phyloP scores from a whole-genome alignment of 2,797 vertebrate species.

The Urosaurus nigricauda region DNA sequence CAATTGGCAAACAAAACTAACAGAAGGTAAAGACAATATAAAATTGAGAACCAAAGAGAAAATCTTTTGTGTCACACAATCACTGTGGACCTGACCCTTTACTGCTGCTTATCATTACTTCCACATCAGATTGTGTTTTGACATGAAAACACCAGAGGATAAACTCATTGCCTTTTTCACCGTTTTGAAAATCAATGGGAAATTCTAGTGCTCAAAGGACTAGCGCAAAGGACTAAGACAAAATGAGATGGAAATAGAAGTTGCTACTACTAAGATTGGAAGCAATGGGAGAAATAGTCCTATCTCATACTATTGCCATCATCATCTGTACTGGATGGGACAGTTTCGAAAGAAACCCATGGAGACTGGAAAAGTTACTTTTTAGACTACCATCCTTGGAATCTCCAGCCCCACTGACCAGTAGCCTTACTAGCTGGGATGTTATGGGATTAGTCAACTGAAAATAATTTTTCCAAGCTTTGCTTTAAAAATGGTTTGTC shows the following conservation, averaged over 20 bases:
- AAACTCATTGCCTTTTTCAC: background rate
- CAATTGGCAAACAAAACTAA: background rate
- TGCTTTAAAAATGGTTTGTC: too few relatives aligned
- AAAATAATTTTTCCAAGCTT: too few relatives aligned
- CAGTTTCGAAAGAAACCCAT: too few relatives aligned
- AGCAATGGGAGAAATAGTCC: background rate
- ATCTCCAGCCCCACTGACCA: too few relatives aligned
- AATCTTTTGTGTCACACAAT: background rate
- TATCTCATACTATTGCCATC: too few relatives aligned
- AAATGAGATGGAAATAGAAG: background rate
- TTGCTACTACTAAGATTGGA: background rate
- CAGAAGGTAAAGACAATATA: slow-evolving; percentile 12
- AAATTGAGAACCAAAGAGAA: background rate
- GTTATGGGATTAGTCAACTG: too few relatives aligned
- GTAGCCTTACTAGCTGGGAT: too few relatives aligned
- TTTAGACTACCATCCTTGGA: too few relatives aligned
- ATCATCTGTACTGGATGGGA: background rate
- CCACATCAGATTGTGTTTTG: background rate
- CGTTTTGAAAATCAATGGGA: background rate
- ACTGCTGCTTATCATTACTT: too few relatives aligned
- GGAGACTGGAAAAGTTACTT: too few relatives aligned
- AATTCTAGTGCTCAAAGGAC: background rate
- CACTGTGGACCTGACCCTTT: background rate
- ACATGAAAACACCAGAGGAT: background rate
- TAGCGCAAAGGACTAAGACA: background rate